Conservation (phyloP, 2,113 vertebrate genomes). For the Megaleporinus macrocephalus region DNA sequence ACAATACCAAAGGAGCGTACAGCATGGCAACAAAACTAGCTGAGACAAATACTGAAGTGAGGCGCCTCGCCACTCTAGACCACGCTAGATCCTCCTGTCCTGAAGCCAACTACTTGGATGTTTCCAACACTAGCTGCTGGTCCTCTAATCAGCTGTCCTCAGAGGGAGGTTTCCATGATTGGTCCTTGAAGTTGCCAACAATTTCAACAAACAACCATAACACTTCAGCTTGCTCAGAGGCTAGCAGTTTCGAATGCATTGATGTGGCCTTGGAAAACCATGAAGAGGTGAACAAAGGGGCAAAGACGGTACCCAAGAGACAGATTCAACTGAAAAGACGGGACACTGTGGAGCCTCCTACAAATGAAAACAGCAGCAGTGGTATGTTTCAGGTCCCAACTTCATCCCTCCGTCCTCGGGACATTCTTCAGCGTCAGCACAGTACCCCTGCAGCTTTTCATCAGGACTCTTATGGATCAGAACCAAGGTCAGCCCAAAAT, state of each 20-base stretch:
- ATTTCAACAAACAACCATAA: slow-evolving; percentile 60
- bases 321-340: slow-evolving; percentile 86
- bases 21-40: slow-evolving; percentile 68
- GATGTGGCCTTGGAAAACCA: slow-evolving; percentile 80
- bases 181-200: slow-evolving; percentile 70
- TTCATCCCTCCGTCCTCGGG: slow-evolving; percentile 54
- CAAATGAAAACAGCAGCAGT: slow-evolving; percentile 50
- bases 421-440: slow-evolving; percentile 72
- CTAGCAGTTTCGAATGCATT: slow-evolving; percentile 76
- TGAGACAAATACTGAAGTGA: slow-evolving; percentile 70
- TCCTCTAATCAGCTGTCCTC: slow-evolving; percentile 62
- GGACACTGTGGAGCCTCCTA: slow-evolving; percentile 60
- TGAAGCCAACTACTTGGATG: slow-evolving; percentile 65
- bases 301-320: slow-evolving; percentile 87
- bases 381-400: background rate
- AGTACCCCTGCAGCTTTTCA: slow-evolving; percentile 67
- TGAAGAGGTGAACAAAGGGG: slow-evolving; percentile 67
- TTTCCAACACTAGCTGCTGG: slow-evolving; percentile 68
- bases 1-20: slow-evolving; percentile 43
- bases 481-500: slow-evolving; percentile 10
- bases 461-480: background rate
- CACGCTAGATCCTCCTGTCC: slow-evolving; percentile 72
- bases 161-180: slow-evolving; percentile 71
- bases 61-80: slow-evolving; percentile 62
- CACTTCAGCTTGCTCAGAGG: slow-evolving; percentile 72